phyloP scores from a whole-genome alignment of 1,140 invertebrate genomes.

The Camponotus vicinus region DNA sequence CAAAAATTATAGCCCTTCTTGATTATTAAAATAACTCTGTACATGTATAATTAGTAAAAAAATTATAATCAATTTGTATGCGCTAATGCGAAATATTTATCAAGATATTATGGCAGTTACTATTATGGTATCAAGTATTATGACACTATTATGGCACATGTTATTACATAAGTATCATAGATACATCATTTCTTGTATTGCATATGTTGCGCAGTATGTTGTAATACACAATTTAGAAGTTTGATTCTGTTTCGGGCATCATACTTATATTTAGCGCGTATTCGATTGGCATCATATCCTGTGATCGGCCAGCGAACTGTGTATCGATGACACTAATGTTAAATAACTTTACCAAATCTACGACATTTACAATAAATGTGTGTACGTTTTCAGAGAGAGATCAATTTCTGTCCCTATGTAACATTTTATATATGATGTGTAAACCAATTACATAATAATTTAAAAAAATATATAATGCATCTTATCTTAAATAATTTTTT shows the following conservation, averaged over 20 bases:
- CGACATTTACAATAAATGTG: not conserved
- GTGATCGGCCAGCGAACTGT: slow-evolving; percentile 26
- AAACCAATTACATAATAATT: not conserved
- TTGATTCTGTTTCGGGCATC: slow-evolving; percentile 50
- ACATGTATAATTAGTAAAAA: not conserved
- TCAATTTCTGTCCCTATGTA: not conserved
- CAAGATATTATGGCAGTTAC: not conserved
- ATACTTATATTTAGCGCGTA: slow-evolving; percentile 65
- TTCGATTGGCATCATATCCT: slow-evolving; percentile 42
- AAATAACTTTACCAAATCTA: not conserved
- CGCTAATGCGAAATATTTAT: slow-evolving; percentile 1
- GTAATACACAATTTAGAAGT: slow-evolving; percentile 50
- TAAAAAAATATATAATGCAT: not conserved
- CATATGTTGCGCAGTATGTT: slow-evolving; percentile 40
- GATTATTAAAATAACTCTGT: no score
- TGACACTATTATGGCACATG: not conserved
- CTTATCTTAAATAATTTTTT: not conserved
- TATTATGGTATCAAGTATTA: slow-evolving; percentile 2
- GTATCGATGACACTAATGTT: not conserved
- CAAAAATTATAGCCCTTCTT: no score
- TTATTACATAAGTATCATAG: not conserved
- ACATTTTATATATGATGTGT: not conserved
- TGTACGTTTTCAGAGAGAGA: not conserved
- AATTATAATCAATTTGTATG: not conserved
- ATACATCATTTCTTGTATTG: no score